Percentiles rank a stretch among this genome's conserved stretches.
Conservation (phyloP, 2,888 invertebrate species). For the Euplagia quadripunctaria region DNA sequence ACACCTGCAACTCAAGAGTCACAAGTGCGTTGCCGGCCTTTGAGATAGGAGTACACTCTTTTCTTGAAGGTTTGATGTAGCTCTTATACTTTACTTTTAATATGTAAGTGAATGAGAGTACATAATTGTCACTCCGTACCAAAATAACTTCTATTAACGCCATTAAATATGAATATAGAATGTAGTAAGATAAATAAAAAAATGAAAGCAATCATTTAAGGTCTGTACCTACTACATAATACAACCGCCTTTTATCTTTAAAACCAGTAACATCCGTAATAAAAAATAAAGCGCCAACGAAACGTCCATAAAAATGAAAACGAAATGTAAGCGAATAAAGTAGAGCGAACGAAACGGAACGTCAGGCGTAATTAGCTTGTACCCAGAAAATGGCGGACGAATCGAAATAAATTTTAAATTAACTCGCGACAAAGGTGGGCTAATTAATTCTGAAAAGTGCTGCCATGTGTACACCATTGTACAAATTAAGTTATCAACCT, state of each 20-base stretch:
- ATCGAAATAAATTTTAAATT: slow-evolving; percentile 68
- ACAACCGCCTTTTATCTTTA: not conserved
- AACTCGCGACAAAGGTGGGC: slow-evolving; percentile 60
- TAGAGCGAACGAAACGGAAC: slow-evolving; percentile 41
- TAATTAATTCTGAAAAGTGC: slow-evolving; percentile 69
- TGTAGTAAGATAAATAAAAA: not conserved
- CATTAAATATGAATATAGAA: not conserved
- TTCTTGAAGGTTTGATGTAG: no score
- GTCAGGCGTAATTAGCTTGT: slow-evolving; percentile 50
- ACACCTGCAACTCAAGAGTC: no score
- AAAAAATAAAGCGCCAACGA: slow-evolving; percentile 14
- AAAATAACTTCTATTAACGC: not conserved
- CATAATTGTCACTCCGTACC: no score
- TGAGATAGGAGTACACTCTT: no score
- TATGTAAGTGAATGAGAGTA: no score
- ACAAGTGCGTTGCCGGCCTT: no score
- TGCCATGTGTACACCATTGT: slow-evolving; percentile 43
- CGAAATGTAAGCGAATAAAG: slow-evolving; percentile 53
- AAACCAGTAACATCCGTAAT: not conserved
- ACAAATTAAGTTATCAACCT: slow-evolving; percentile 48
- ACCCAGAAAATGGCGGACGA: slow-evolving; percentile 53
- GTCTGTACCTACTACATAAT: not conserved
- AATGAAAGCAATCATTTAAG: not conserved
- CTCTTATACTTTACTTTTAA: not conserved
- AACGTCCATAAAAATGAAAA: slow-evolving; percentile 51